phyloP scores from a whole-genome alignment of 1,140 invertebrate species.

The Lordiphosa collinella region DNA sequence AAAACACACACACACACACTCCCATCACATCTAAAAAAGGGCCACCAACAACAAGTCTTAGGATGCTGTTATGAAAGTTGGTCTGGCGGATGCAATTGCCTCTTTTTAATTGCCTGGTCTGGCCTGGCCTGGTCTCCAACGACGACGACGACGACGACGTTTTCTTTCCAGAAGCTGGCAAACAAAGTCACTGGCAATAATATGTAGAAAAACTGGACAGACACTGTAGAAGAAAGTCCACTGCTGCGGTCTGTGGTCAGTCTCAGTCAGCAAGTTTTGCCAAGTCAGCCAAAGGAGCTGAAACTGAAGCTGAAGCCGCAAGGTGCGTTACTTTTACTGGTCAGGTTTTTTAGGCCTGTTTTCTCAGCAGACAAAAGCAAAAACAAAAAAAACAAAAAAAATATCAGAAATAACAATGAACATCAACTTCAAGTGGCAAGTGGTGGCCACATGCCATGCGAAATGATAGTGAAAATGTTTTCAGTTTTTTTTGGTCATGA shows the following conservation, averaged over 20 bases:
- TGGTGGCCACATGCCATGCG: conserved; percentile 22
- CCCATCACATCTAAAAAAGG: conserved; percentile 28
- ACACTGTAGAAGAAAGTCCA: conserved; percentile 57
- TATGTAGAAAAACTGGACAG: conserved; percentile 72
- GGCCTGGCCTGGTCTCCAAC: conserved; percentile 23
- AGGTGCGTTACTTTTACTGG: conserved; percentile 71
- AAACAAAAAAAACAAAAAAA: conserved; percentile 23
- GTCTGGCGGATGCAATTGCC: conserved; percentile 49
- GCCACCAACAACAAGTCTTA: conserved; percentile 19
- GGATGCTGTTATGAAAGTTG: conserved; percentile 61
- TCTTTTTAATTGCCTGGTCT: conserved; percentile 53
- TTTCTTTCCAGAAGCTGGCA: conserved; percentile 37
- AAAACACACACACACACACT: no score
- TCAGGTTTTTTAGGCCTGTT: conserved; percentile 44
- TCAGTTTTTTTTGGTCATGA: conserved; percentile 59
- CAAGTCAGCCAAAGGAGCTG: conserved; percentile 29
- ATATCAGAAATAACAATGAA: conserved; percentile 52
- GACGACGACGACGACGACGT: conserved; percentile 3
- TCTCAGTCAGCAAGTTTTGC: conserved; percentile 36
- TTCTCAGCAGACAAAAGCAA: conserved; percentile 36
- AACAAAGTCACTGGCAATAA: conserved; percentile 52
- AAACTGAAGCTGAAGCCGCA: conserved; percentile 6
- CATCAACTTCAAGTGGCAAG: conserved; percentile 11
- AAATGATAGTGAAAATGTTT: conserved; percentile 76
- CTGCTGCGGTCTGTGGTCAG: conserved; percentile 24